Evolutionary conservation across 1,140 invertebrate species (phyloP).

Genomic region (Liolophura sinensis): DNA sequence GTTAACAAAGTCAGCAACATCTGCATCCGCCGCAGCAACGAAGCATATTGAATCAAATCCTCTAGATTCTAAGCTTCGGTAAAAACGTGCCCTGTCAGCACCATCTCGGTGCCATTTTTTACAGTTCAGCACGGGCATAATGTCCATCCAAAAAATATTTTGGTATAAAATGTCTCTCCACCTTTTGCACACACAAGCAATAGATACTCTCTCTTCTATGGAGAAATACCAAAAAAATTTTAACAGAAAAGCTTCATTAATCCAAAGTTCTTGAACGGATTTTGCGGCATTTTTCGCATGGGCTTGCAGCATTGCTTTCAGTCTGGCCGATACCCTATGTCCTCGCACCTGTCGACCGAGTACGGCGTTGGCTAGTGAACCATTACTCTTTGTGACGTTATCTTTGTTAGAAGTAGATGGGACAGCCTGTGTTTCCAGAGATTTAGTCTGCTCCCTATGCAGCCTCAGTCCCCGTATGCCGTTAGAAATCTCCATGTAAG

Average conservation of each 20-base stretch:
- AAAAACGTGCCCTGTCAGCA: slow-evolving; percentile 73
- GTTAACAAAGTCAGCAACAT: slow-evolving; percentile 83
- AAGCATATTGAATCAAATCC: slow-evolving; percentile 84
- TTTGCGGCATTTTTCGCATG: slow-evolving; percentile 31
- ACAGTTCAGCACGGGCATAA: slow-evolving; percentile 81
- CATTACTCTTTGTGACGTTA: neutral
- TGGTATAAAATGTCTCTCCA: slow-evolving; percentile 88
- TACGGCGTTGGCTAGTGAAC: neutral
- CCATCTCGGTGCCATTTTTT: slow-evolving; percentile 70
- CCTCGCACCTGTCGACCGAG: slow-evolving; percentile 14
- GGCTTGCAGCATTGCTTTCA: slow-evolving; percentile 15
- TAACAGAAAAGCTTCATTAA: slow-evolving; percentile 81
- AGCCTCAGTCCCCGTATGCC: slow-evolving; percentile 53
- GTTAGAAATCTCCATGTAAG: slow-evolving; percentile 59
- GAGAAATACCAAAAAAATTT: slow-evolving; percentile 86
- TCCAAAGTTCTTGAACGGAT: slow-evolving; percentile 71
- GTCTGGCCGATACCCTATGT: slow-evolving; percentile 18
- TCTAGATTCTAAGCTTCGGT: slow-evolving; percentile 78
- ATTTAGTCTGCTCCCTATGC: slow-evolving; percentile 38
- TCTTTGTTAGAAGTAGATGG: slow-evolving; percentile 1
- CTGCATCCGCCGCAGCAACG: slow-evolving; percentile 83
- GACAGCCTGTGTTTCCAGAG: slow-evolving; percentile 10
- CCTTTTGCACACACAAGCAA: slow-evolving; percentile 76
- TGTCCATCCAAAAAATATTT: slow-evolving; percentile 80
- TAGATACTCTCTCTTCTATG: slow-evolving; percentile 72